Percentiles rank a stretch among this genome's conserved stretches.
phyloP scores from a whole-genome alignment of 1,140 invertebrate species.

The Caenorhabditis elegans region DNA sequence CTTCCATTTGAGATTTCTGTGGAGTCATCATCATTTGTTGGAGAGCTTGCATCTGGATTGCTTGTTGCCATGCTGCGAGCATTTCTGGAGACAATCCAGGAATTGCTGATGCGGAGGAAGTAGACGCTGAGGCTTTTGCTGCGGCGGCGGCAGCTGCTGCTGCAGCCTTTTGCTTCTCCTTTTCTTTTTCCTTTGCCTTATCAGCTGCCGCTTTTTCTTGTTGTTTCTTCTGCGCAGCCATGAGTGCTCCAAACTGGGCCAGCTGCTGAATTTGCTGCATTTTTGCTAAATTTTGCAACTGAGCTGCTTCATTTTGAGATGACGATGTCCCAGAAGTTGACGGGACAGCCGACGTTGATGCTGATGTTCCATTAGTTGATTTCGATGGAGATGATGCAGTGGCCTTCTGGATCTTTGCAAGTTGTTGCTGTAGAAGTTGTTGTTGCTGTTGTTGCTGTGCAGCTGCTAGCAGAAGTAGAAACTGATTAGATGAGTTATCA shows the following conservation, averaged over 20 bases:
- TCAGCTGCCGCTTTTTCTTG: too few species aligned
- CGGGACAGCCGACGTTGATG: background rate
- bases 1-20: slow-evolving; percentile 3
- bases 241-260: background rate
- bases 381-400: too few species aligned
- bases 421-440: slow-evolving; percentile 18
- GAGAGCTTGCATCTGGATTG: background rate
- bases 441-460: slow-evolving; percentile 4
- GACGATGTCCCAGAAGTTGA: background rate
- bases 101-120: background rate
- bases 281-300: background rate
- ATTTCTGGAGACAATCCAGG: background rate
- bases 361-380: too few species aligned
- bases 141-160: background rate
- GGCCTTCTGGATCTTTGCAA: background rate
- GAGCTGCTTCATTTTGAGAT: background rate
- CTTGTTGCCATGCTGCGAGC: background rate
- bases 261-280: background rate
- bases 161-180: background rate
- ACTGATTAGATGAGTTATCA: background rate
- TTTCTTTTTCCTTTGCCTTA: too few species aligned
- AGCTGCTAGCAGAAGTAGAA: background rate
- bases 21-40: background rate
- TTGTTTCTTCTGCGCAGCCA: background rate
- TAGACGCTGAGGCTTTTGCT: background rate